Conservation (phyloP, 2,888 invertebrate genomes). For the Nomada ruficornis region DNA sequence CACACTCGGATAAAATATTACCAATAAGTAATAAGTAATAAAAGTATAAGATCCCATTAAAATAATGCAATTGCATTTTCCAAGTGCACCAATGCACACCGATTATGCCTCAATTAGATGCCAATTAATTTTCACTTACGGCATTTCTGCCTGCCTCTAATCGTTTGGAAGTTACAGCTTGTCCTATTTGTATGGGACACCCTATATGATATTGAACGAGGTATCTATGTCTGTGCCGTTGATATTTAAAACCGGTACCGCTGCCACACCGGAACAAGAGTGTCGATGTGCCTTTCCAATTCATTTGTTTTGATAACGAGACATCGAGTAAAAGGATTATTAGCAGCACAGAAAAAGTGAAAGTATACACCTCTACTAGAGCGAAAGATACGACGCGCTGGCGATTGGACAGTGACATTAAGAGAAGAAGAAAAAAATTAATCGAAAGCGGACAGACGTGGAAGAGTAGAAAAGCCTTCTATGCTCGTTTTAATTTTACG, state of each 20-base stretch:
- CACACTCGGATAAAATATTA: too few relatives aligned
- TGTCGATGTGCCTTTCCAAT: constrained; percentile 9
- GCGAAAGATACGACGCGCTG: not conserved
- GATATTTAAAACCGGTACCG: constrained; percentile 24
- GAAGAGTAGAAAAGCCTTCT: too few relatives aligned
- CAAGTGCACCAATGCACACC: too few relatives aligned
- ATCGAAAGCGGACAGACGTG: not conserved
- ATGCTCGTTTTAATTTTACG: too few relatives aligned
- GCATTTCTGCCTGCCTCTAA: too few relatives aligned
- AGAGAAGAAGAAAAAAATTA: not conserved
- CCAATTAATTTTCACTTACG: too few relatives aligned
- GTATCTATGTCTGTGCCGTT: not conserved
- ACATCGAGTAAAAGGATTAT: constrained; percentile 16
- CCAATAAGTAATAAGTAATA: too few relatives aligned
- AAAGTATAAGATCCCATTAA: too few relatives aligned
- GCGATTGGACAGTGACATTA: not conserved
- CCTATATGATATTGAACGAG: not conserved
- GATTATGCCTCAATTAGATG: too few relatives aligned
- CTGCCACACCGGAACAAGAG: not conserved
- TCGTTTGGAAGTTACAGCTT: too few relatives aligned
- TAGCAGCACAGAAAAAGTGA: constrained; percentile 20
- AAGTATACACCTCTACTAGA: constrained; percentile 5
- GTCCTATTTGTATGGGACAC: too few relatives aligned
- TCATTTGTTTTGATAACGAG: not conserved
- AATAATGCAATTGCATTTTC: too few relatives aligned